These are phyloP conservation scores for Helicoverpa armigera DNA, from an alignment of 1,140 invertebrate genomes.

Conservation along the genomic window DNA sequence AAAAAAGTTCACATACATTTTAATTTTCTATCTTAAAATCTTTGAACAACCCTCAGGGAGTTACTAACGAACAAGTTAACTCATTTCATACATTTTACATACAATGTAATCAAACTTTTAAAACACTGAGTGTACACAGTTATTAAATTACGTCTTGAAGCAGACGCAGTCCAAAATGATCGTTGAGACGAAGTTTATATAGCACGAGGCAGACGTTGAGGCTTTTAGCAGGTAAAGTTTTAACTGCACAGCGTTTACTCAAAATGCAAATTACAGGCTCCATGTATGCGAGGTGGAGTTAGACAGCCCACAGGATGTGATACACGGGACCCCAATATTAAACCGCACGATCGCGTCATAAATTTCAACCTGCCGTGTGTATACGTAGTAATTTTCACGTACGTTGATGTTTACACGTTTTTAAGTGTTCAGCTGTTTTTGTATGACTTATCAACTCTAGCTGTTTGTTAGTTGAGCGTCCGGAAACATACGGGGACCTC, in stretches of 20 bases:
- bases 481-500: background rate
- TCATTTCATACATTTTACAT: background rate
- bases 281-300: constrained; percentile 65
- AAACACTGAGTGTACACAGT: constrained; percentile 26
- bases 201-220: constrained; percentile 62
- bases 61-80: background rate
- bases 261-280: constrained; percentile 79
- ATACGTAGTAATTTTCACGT: constrained; percentile 69
- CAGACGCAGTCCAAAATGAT: constrained; percentile 52
- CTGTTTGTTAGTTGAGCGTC: background rate
- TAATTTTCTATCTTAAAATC: background rate
- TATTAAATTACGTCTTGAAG: constrained; percentile 49
- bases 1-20: background rate
- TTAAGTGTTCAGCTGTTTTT: constrained; percentile 54
- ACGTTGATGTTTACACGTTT: constrained; percentile 64
- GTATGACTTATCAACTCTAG: constrained; percentile 10
- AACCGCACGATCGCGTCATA: constrained; percentile 76
- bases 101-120: constrained; percentile 35
- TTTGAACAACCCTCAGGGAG: background rate
- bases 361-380: constrained; percentile 68
- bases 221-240: constrained; percentile 78
- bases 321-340: constrained; percentile 80
- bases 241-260: constrained; percentile 76
- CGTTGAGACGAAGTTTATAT: constrained; percentile 63
- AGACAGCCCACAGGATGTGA: constrained; percentile 71